A percentile compares a stretch with the other conserved stretches of the same genome.
phyloP scores from a whole-genome alignment of 2,797 vertebrate genomes.

The Rhinogobio ventralis region DNA sequence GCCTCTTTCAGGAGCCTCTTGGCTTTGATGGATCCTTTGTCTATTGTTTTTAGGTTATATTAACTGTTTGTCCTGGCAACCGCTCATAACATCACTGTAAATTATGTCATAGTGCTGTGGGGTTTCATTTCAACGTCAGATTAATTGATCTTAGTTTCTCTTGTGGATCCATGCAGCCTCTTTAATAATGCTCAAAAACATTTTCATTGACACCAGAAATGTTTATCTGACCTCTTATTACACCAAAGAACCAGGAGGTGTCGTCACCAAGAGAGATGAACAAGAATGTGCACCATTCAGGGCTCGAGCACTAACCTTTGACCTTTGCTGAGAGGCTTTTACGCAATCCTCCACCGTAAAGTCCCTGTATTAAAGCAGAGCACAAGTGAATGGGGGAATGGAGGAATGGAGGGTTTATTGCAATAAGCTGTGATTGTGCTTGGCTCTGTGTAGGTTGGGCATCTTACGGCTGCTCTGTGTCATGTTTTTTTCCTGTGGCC shows the following conservation, averaged over 20 bases:
- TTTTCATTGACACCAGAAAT: constrained; percentile 13
- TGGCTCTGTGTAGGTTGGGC: constrained; percentile 64
- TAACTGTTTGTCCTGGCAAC: constrained; percentile 17
- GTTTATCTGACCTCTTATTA: constrained; percentile 23
- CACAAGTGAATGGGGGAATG: constrained; percentile 67
- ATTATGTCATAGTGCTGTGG: not conserved
- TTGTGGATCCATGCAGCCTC: not conserved
- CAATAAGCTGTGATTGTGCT: constrained; percentile 63
- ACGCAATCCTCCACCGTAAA: constrained; percentile 68
- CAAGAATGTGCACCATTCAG: constrained; percentile 60
- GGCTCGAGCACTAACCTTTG: constrained; percentile 62
- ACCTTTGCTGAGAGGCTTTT: constrained; percentile 63
- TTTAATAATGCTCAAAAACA: constrained; percentile 6
- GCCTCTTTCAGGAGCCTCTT: not conserved
- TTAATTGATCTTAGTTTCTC: not conserved
- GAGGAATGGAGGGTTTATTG: constrained; percentile 57
- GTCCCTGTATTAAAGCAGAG: constrained; percentile 63
- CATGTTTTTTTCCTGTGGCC: constrained; percentile 66
- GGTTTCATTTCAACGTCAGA: not conserved
- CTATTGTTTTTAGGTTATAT: constrained; percentile 31
- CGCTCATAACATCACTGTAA: constrained; percentile 10
- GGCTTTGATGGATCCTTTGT: constrained; percentile 11
- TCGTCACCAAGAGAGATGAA: constrained; percentile 59
- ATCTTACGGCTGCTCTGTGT: constrained; percentile 66
- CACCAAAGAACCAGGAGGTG: constrained; percentile 28